Conservation (phyloP, 23 tunicate genomes). For the Aplidium turbinatum region DNA sequence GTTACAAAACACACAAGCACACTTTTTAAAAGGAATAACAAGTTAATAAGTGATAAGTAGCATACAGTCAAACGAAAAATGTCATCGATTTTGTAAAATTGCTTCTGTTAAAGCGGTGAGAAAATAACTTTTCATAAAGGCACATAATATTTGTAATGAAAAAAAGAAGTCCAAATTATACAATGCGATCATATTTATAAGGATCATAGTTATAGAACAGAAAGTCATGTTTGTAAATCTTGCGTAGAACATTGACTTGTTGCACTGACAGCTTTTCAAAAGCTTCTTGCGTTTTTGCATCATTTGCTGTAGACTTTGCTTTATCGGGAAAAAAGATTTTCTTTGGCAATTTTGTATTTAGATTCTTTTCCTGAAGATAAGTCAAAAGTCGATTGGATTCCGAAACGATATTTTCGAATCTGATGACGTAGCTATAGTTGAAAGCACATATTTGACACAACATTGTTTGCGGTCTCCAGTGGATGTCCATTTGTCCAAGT, state of each 20-base stretch:
- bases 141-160: not conserved
- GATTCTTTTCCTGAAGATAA: slow-evolving; percentile 46
- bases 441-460: slow-evolving; percentile 61
- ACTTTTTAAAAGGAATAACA: no score
- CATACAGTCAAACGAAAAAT: no score
- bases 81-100: no score
- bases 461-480: slow-evolving; percentile 80
- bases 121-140: no score
- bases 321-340: slow-evolving; percentile 41
- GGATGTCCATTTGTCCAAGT: slow-evolving; percentile 42
- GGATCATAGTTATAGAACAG: slow-evolving; percentile 50
- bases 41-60: no score
- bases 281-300: slow-evolving; percentile 19
- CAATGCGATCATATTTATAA: slow-evolving; percentile 17
- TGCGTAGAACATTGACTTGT: slow-evolving; percentile 27
- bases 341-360: not conserved
- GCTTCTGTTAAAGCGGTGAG: no score
- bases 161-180: not conserved
- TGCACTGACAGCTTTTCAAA: slow-evolving; percentile 28
- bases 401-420: slow-evolving; percentile 49
- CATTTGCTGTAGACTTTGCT: slow-evolving; percentile 5
- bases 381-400: slow-evolving; percentile 60
- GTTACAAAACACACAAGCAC: no score
- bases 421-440: slow-evolving; percentile 69
- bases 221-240: slow-evolving; percentile 63